Percentiles rank a stretch among this genome's conserved stretches.
These are phyloP conservation scores for Melanotaenia trifasciata DNA, from an alignment of 2,797 vertebrate species.

Conservation along the genomic window DNA sequence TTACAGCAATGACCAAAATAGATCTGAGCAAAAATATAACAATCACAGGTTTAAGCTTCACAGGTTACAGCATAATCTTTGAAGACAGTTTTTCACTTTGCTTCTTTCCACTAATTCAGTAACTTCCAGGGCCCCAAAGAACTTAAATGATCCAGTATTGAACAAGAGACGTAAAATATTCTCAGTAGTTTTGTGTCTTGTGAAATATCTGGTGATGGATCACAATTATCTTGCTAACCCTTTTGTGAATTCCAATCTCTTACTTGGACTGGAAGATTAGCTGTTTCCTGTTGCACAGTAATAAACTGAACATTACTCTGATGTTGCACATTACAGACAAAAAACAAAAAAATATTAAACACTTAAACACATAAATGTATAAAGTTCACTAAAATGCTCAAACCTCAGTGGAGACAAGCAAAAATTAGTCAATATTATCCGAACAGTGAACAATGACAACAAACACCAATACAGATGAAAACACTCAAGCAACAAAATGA, in stretches of 20 bases:
- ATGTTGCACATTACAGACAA: background rate
- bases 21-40: background rate
- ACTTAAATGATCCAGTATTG: background rate
- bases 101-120: background rate
- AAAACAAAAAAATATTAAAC: background rate
- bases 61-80: background rate
- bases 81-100: background rate
- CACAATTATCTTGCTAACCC: slow-evolving; percentile 13
- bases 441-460: slow-evolving; percentile 17
- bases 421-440: slow-evolving; percentile 38
- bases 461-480: slow-evolving; percentile 43
- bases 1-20: background rate
- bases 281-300: background rate
- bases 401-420: slow-evolving; percentile 31
- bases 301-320: background rate
- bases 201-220: slow-evolving; percentile 10
- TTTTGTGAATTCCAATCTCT: background rate
- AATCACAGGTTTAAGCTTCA: background rate
- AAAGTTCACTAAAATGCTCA: background rate
- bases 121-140: background rate
- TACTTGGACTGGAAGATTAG: slow-evolving; percentile 12
- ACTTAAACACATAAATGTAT: background rate
- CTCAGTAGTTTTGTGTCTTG: background rate
- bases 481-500: slow-evolving; percentile 37
- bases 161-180: background rate